Evolutionary conservation across 2,797 vertebrate species (phyloP).

Genomic region (Hoplostethus atlanticus): DNA sequence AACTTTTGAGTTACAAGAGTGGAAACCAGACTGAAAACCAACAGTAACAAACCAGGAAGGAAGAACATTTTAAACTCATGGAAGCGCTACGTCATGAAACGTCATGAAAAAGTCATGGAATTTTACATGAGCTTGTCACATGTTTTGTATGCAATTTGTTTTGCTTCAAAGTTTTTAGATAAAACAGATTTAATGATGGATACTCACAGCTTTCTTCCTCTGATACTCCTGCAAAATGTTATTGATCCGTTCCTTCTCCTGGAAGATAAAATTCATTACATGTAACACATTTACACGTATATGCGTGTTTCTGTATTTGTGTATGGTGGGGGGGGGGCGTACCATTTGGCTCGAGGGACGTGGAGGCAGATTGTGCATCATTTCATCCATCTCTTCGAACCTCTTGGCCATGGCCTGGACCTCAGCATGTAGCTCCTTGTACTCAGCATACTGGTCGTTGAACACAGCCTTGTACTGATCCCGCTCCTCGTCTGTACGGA

Average conservation of each 20-base stretch:
- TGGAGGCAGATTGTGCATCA: slow-evolving; percentile 87
- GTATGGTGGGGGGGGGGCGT: background rate
- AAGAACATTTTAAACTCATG: too few species aligned
- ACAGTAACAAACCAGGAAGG: too few species aligned
- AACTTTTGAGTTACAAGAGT: too few species aligned
- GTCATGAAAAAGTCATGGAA: too few species aligned
- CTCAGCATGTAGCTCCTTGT: slow-evolving; percentile 94
- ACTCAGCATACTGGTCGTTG: slow-evolving; percentile 96
- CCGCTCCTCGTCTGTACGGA: slow-evolving; percentile 89
- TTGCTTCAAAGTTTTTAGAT: too few species aligned
- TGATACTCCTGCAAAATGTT: slow-evolving; percentile 90
- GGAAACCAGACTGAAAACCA: too few species aligned
- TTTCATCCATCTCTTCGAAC: slow-evolving; percentile 90
- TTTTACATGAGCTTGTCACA: too few species aligned
- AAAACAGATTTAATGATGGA: slow-evolving; percentile 8
- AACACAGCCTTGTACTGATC: slow-evolving; percentile 96
- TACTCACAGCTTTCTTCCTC: slow-evolving; percentile 94
- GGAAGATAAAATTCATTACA: slow-evolving; percentile 36
- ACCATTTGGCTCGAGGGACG: slow-evolving; percentile 88
- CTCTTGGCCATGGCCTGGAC: slow-evolving; percentile 89
- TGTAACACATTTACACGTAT: background rate
- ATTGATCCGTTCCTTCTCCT: slow-evolving; percentile 93
- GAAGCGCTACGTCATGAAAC: too few species aligned
- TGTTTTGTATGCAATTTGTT: too few species aligned
- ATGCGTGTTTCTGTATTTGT: background rate